Percentiles rank a stretch among this genome's conserved stretches.
Evolutionary conservation across 2,113 vertebrate species (phyloP).

Genomic region (Trochalopteron elliotii): DNA sequence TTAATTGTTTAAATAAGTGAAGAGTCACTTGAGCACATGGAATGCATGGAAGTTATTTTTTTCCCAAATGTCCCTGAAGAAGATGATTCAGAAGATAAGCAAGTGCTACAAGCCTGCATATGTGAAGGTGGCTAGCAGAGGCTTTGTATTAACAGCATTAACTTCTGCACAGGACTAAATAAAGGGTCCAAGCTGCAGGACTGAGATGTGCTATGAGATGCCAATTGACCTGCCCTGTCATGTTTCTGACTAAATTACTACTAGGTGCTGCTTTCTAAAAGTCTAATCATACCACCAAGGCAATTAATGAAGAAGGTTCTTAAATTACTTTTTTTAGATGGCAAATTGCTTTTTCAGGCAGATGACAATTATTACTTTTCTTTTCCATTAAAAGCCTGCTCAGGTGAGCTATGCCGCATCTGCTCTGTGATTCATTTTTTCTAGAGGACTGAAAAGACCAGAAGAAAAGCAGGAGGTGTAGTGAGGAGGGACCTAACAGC

Average conservation of each 20-base stretch:
- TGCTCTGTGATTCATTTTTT: not conserved
- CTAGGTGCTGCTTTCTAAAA: not conserved
- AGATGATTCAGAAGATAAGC: not conserved
- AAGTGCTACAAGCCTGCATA: not conserved
- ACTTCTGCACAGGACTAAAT: not conserved
- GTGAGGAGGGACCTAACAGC: not conserved
- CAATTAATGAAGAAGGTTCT: constrained; percentile 39
- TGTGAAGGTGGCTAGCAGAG: rapidly evolving
- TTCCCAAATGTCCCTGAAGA: not conserved
- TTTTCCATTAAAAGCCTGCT: not conserved
- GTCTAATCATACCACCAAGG: constrained; percentile 27
- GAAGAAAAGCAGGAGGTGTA: not conserved
- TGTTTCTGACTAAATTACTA: not conserved
- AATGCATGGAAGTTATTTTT: not conserved
- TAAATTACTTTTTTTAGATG: not conserved
- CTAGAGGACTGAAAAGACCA: not conserved
- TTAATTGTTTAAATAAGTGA: not conserved
- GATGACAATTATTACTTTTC: not conserved
- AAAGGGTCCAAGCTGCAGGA: not conserved
- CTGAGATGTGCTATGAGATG: not conserved
- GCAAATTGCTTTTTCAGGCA: constrained; percentile 15
- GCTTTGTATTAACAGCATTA: not conserved
- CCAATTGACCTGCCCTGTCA: not conserved
- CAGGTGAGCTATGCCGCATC: not conserved
- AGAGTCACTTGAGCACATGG: not conserved